Percentiles rank a stretch among this genome's conserved stretches.
These are phyloP conservation scores for Autographa pulchrina DNA, from an alignment of 2,888 invertebrate species.

Conservation along the genomic window DNA sequence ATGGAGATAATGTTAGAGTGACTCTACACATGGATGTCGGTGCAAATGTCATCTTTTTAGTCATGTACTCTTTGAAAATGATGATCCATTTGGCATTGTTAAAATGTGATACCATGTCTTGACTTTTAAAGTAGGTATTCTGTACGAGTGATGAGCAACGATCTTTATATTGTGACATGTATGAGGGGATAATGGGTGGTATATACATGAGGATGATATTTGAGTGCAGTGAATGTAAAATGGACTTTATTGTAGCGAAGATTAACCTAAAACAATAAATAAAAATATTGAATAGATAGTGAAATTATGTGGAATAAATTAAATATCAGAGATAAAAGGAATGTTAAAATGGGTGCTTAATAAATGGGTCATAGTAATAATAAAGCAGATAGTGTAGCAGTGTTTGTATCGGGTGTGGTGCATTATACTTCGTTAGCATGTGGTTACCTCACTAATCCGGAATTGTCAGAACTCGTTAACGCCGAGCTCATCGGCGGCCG, in stretches of 20 bases:
- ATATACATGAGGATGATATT: conserved; percentile 75
- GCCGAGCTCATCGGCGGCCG: conserved; percentile 86
- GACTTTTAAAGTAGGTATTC: conserved; percentile 68
- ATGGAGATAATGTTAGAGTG: conserved; percentile 81
- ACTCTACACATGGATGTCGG: conserved; percentile 85
- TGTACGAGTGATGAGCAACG: conserved; percentile 67
- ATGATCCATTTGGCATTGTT: conserved; percentile 78
- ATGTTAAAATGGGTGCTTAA: conserved; percentile 33
- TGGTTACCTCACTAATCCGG: conserved; percentile 88
- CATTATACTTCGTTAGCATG: conserved; percentile 45
- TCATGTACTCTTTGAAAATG: conserved; percentile 82
- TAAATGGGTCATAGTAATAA: conserved; percentile 51
- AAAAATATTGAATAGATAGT: conserved; percentile 56
- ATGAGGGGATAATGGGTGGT: conserved; percentile 70
- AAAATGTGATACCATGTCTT: conserved; percentile 66
- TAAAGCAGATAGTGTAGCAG: conserved; percentile 54
- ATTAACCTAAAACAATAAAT: conserved; percentile 88
- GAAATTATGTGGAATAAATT: conserved; percentile 17
- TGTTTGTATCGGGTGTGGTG: conserved; percentile 42
- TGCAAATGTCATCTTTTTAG: conserved; percentile 83
- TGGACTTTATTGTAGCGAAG: conserved; percentile 81
- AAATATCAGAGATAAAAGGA: conserved; percentile 14
- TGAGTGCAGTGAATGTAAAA: conserved; percentile 75
- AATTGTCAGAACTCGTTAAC: conserved; percentile 88
- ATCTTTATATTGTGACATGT: conserved; percentile 73